Evolutionary conservation across 2,113 vertebrate species (phyloP).

Genomic region (Callopanchax toddi): DNA sequence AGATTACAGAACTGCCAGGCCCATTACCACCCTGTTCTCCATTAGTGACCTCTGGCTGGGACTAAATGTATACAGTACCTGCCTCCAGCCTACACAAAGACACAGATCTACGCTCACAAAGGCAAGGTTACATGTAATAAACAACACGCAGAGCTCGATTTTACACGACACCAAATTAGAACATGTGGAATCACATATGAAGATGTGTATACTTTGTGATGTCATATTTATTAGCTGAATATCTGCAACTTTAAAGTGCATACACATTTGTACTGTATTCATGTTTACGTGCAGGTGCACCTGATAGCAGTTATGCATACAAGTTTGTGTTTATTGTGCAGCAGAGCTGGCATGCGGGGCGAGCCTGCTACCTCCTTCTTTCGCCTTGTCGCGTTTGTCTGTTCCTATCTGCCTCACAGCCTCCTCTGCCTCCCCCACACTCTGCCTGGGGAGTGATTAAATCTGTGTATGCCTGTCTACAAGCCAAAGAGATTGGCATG

Average conservation of each 20-base stretch:
- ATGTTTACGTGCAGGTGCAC: slow-evolving; percentile 28
- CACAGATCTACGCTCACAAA: slow-evolving; percentile 14
- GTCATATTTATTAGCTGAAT: neutral
- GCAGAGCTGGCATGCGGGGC: slow-evolving; percentile 48
- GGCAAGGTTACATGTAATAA: slow-evolving; percentile 40
- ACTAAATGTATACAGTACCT: slow-evolving; percentile 53
- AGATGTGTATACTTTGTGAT: too few relatives aligned
- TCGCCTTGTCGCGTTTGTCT: slow-evolving; percentile 80
- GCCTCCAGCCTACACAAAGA: slow-evolving; percentile 31
- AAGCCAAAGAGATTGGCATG: slow-evolving; percentile 66
- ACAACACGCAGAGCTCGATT: slow-evolving; percentile 15
- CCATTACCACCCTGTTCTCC: slow-evolving; percentile 73
- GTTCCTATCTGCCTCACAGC: slow-evolving; percentile 78
- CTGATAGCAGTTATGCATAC: slow-evolving; percentile 39
- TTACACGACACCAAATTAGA: neutral
- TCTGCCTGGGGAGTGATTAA: slow-evolving; percentile 77
- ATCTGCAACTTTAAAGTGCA: neutral
- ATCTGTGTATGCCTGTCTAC: slow-evolving; percentile 76
- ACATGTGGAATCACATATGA: too few relatives aligned
- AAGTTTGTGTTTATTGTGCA: slow-evolving; percentile 63
- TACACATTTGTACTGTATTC: slow-evolving; percentile 4
- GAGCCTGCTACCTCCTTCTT: slow-evolving; percentile 67
- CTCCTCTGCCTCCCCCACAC: slow-evolving; percentile 69
- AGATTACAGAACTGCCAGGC: slow-evolving; percentile 68
- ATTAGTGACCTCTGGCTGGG: slow-evolving; percentile 70